Evolutionary conservation across 2,888 invertebrate species (phyloP).

Genomic region (Girardia tigrina): DNA sequence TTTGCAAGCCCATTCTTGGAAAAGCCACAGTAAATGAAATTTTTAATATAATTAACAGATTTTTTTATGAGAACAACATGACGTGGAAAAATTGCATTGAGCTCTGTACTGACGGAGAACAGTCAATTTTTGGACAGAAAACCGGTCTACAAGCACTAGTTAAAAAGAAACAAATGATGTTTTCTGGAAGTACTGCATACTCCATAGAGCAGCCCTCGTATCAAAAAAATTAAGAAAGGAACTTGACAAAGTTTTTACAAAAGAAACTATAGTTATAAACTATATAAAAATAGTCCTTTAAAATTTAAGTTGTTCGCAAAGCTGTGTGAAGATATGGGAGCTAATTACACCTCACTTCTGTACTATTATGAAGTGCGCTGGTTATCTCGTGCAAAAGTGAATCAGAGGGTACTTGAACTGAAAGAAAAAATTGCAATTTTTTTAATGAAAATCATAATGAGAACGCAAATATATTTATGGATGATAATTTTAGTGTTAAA

Average conservation of each 20-base stretch:
- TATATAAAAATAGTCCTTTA: slow-evolving; percentile 11
- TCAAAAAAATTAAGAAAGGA: not conserved
- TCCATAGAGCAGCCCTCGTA: not conserved
- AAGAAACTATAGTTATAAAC: not conserved
- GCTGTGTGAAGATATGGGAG: not conserved
- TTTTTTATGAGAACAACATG: no score
- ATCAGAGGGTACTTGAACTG: slow-evolving; percentile 3
- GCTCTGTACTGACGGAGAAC: no score
- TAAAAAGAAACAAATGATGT: no score
- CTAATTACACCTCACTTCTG: not conserved
- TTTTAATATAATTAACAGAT: no score
- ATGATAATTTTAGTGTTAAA: slow-evolving; percentile 18
- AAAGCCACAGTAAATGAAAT: no score
- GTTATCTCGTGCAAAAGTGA: slow-evolving; percentile 1
- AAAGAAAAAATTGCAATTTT: not conserved
- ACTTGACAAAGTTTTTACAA: not conserved
- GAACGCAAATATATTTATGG: slow-evolving; percentile 5
- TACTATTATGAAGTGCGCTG: slow-evolving; percentile 13
- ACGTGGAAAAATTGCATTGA: no score
- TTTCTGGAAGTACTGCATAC: not conserved
- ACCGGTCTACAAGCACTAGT: no score
- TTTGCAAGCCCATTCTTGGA: no score
- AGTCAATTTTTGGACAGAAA: no score
- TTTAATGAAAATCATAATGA: not conserved
- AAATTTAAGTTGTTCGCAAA: slow-evolving; percentile 4